phyloP scores from a whole-genome alignment of 1,140 invertebrate species.

The Tetramorium simillimum region DNA sequence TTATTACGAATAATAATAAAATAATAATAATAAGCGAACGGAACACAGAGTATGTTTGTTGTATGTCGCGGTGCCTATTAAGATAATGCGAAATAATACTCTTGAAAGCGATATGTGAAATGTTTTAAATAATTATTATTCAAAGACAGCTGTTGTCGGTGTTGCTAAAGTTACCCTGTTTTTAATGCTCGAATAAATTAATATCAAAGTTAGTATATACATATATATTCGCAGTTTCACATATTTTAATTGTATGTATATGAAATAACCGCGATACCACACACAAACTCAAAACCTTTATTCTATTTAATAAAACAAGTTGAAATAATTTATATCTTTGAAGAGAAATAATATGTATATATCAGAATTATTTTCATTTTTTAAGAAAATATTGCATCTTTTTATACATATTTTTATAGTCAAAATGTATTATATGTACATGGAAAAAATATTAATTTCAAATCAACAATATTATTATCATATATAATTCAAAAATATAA shows the following conservation, averaged over 20 bases:
- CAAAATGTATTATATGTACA: neutral
- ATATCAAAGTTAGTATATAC: neutral
- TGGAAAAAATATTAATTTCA: no score
- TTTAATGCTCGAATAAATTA: neutral
- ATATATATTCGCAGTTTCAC: neutral
- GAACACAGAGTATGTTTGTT: neutral
- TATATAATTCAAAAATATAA: no score
- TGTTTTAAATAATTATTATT: neutral
- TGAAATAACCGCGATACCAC: neutral
- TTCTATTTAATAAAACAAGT: neutral
- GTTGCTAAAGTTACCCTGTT: neutral
- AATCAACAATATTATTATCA: no score
- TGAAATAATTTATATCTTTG: constrained; percentile 7
- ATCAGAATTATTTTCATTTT: neutral
- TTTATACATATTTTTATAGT: neutral
- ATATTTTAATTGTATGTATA: neutral
- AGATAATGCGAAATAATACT: neutral
- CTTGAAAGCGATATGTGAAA: neutral
- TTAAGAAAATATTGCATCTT: neutral
- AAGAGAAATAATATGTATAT: neutral
- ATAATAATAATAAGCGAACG: neutral
- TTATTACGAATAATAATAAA: constrained; percentile 36
- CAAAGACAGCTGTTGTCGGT: neutral
- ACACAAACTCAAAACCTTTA: neutral
- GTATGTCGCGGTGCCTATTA: neutral